phyloP scores from a whole-genome alignment of 2,797 vertebrate species.

The Naso thynnoides region DNA sequence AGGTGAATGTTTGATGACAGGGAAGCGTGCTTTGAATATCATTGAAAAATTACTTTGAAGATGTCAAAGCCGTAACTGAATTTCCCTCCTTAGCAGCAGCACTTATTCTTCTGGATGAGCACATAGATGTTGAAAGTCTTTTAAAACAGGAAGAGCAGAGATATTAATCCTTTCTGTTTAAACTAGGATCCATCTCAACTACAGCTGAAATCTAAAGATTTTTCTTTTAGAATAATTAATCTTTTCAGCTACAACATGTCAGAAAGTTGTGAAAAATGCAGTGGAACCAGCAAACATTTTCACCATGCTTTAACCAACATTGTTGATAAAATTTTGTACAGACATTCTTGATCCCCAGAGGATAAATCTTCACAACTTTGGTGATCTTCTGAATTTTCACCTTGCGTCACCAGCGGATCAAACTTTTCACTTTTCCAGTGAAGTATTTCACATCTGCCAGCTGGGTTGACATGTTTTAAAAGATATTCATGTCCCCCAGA shows the following conservation, averaged over 20 bases:
- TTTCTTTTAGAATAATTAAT: neutral
- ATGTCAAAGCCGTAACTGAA: constrained; percentile 8
- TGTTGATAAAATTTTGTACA: neutral
- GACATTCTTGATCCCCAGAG: neutral
- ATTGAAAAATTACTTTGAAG: constrained; percentile 37
- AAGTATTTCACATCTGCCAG: neutral
- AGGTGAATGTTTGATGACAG: constrained; percentile 35
- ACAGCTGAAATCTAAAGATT: no score
- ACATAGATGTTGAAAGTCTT: neutral
- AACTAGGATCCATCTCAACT: neutral
- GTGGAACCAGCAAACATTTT: neutral
- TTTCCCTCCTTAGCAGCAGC: constrained; percentile 7
- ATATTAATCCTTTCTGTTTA: neutral
- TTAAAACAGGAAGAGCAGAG: neutral
- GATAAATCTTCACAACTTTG: neutral
- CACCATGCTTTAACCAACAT: no score
- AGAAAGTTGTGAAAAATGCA: neutral
- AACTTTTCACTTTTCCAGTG: neutral
- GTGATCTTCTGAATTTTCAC: no score
- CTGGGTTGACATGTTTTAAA: no score
- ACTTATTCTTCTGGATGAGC: neutral
- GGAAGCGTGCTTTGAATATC: constrained; percentile 32
- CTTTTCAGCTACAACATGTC: neutral
- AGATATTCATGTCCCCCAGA: neutral
- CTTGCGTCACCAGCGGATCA: neutral